A percentile compares a stretch with the other conserved stretches of the same genome.
Evolutionary conservation across 2,888 invertebrate species (phyloP).

Genomic region (Muschampia plurimacula): DNA sequence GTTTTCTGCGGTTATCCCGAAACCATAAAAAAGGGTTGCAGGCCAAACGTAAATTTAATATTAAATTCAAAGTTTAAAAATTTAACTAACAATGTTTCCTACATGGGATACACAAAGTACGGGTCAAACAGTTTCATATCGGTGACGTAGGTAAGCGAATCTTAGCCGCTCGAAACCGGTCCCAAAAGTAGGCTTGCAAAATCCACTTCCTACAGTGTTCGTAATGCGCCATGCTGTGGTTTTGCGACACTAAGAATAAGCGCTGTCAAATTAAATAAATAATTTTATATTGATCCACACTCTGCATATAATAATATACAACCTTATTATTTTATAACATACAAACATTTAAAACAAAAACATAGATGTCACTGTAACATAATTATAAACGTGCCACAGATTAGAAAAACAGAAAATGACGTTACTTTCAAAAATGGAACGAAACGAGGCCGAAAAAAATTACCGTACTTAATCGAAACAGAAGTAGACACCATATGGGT

Average conservation of each 20-base stretch:
- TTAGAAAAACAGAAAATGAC: slow-evolving; percentile 17
- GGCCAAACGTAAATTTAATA: too few relatives aligned
- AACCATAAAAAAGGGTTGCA: too few relatives aligned
- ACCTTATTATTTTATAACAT: too few relatives aligned
- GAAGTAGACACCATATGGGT: slow-evolving; percentile 55
- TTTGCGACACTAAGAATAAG: slow-evolving; percentile 39
- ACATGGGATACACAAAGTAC: too few relatives aligned
- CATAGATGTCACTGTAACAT: slow-evolving; percentile 34
- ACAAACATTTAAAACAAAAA: slow-evolving; percentile 33
- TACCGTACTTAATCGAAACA: slow-evolving; percentile 51
- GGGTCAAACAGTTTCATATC: slow-evolving; percentile 48
- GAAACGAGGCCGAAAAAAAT: slow-evolving; percentile 22
- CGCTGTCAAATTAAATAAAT: background rate
- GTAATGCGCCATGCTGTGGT: slow-evolving; percentile 44
- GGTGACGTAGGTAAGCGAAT: slow-evolving; percentile 60
- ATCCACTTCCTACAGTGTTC: slow-evolving; percentile 58
- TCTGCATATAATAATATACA: too few relatives aligned
- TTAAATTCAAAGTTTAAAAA: too few relatives aligned
- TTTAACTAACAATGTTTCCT: too few relatives aligned
- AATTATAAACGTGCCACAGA: slow-evolving; percentile 21
- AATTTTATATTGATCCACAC: background rate
- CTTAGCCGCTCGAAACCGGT: slow-evolving; percentile 70
- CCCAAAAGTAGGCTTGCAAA: slow-evolving; percentile 77
- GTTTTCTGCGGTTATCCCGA: too few relatives aligned
- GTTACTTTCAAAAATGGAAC: slow-evolving; percentile 49